Base-by-base conservation (phyloP, 2,888 invertebrate species). In the Aleiodes leptofemur region DNA sequence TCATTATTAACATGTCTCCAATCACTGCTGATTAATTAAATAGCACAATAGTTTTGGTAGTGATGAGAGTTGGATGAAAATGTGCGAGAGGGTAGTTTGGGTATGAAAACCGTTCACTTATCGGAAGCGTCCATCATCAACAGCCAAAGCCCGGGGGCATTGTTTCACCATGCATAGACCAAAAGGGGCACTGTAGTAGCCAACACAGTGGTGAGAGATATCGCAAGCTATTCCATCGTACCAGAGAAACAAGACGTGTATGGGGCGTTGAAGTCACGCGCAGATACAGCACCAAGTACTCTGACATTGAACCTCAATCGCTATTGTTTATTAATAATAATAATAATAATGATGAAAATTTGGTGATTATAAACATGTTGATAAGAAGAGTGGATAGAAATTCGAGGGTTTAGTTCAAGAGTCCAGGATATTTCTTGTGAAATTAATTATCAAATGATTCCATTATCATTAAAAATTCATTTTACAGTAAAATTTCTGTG, bases 111-210 rank as follows among this genome's bases (percentile, higher is more conserved):
- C 38, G 80, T 80, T 79, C 78, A 77, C 81, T 82, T 87, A 88
- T 88, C 88, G 86, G 86, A 86, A 86, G 85, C 87, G 87, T 87
- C 88, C 84, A 88, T 88, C 88, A 88, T 79, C 84, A 77, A 82
- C 86, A 86, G 82, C 79, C 81, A 82, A 82, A 83, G 84, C 87
- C 87, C 84, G 78, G 82, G 83, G 87, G 86, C 85, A 85, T 85
- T 87, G 86, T 87, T 87, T 80, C 84, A 82, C 84, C 81, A 80
- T 79, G 81, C 80, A 68, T 68, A 82, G 83, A 83, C 83, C 84
- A 79, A 83, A 83, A 82, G 82, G 83, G 43, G 43, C 34, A 11
- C 43, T 82, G 43, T 9, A 55, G 43, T 69, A 48, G 61, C 76
- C 79, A 82, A 78, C 79, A 76, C 79, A 76, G 82, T 79, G 81